phyloP scores from a whole-genome alignment of 1,140 invertebrate species.

The Pseudomyrmex concolor region DNA sequence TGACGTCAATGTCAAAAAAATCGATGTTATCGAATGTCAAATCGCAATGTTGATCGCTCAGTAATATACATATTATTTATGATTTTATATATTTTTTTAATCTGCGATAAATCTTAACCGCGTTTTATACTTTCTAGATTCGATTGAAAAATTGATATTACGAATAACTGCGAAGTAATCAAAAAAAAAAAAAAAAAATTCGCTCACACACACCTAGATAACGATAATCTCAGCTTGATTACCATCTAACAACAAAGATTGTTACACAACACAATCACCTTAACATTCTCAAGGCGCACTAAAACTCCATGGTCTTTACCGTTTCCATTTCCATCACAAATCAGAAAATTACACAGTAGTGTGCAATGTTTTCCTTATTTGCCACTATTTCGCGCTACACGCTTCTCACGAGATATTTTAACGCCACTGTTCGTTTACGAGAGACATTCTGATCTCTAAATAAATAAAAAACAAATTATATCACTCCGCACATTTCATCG shows the following conservation, averaged over 20 bases:
- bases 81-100: too few relatives aligned
- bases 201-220: conserved; percentile 20
- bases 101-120: too few relatives aligned
- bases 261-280: conserved; percentile 54
- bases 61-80: too few relatives aligned
- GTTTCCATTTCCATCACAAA: not conserved
- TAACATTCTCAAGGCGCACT: conserved; percentile 24
- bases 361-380: conserved; percentile 33
- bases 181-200: not conserved
- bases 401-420: conserved; percentile 16
- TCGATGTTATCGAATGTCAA: too few relatives aligned
- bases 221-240: conserved; percentile 18
- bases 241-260: not conserved
- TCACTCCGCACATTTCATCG: not conserved
- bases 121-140: not conserved
- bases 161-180: not conserved
- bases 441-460: too few relatives aligned
- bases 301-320: conserved; percentile 19
- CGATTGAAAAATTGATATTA: not conserved
- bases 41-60: too few relatives aligned
- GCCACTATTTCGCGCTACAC: not conserved
- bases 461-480: not conserved
- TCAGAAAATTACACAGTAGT: conserved; percentile 2
- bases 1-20: too few relatives aligned
- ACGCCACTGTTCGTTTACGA: not conserved